Evolutionary conservation across 2,797 vertebrate genomes (phyloP).

Genomic region (Gastrophryne carolinensis): DNA sequence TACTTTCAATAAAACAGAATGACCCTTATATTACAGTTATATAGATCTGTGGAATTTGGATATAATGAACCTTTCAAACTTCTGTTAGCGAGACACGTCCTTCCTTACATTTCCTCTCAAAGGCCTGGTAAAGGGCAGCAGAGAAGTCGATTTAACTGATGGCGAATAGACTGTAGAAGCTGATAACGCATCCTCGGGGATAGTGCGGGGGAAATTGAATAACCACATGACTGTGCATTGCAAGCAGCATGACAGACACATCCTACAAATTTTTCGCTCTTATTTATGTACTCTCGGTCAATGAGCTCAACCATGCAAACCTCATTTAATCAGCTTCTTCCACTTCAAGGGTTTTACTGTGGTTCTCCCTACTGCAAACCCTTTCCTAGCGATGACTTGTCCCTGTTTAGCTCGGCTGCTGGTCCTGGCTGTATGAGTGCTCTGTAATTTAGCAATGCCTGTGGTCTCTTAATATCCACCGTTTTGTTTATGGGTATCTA

Average conservation of each 20-base stretch:
- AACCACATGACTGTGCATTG: constrained; percentile 26
- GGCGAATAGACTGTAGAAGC: neutral
- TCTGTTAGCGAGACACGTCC: too few relatives aligned
- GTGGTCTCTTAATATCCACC: constrained; percentile 11
- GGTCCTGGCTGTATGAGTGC: neutral
- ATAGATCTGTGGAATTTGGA: too few relatives aligned
- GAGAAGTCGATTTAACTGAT: neutral
- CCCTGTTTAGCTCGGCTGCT: neutral
- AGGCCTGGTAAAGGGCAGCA: neutral
- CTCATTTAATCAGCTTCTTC: constrained; percentile 55
- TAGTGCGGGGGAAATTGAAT: constrained; percentile 8
- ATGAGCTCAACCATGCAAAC: constrained; percentile 41
- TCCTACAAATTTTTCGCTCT: constrained; percentile 9
- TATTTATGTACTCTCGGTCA: constrained; percentile 56
- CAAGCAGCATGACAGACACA: constrained; percentile 28
- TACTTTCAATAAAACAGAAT: too few relatives aligned
- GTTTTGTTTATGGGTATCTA: constrained; percentile 15
- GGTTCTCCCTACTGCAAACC: constrained; percentile 14
- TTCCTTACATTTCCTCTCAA: neutral
- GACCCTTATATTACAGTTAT: too few relatives aligned
- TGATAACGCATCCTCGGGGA: constrained; percentile 5
- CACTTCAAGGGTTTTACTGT: constrained; percentile 53
- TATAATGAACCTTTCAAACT: too few relatives aligned
- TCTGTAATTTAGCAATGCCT: constrained; percentile 8
- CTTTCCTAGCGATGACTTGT: neutral